Base-by-base conservation (phyloP, 2,797 vertebrate species). In the Amniataba percoides region DNA sequence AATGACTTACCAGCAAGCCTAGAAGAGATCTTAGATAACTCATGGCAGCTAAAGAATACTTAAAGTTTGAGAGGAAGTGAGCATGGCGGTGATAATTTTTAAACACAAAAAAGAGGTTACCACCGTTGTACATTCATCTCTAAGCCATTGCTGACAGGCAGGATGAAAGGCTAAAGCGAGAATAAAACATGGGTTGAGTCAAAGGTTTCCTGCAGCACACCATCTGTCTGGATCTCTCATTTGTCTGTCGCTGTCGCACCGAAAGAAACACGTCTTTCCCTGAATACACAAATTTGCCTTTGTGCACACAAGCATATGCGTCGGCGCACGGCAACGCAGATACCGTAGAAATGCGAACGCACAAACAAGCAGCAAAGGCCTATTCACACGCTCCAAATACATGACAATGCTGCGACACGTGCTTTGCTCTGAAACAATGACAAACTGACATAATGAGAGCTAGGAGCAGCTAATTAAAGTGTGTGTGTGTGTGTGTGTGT, bases 151-250 rank as follows among this genome's bases (percentile, higher is more conserved):
- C 65, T 82, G 86, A 89, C 78, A 73, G 69, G 74, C 55, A 72
- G 81, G 72, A 87, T 90, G 71, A 91, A 93, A 92, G 88, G 82
- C 87, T 83, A 88, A 81, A 45, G 63, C 46, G 74, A 78, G 86
- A 90, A 90, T 89, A 90, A 51, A 51, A 51, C 91, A 92, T 60
- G 70, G 86, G 76, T 83, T 81, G 63, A 92, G 92, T 91, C 89
- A 93, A 91, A 92, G 86, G 86, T 87, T 91, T 87, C 77, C 80
- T 59, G 79, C 77, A 60, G 80, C 77, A 83, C 67, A 74, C 84
- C 86, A 88, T 90, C 86, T 83, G 80, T 90, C 84, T 82, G 5
- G 36, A 49, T 63, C 76, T 79, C 77, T 83, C 88, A 87, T 88
- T 88, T 88, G 79, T 78, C 83, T 58, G 71, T 66, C 15, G 18